Base-by-base conservation (phyloP, 2,797 vertebrate species). In the Megalops cyprinoides region DNA sequence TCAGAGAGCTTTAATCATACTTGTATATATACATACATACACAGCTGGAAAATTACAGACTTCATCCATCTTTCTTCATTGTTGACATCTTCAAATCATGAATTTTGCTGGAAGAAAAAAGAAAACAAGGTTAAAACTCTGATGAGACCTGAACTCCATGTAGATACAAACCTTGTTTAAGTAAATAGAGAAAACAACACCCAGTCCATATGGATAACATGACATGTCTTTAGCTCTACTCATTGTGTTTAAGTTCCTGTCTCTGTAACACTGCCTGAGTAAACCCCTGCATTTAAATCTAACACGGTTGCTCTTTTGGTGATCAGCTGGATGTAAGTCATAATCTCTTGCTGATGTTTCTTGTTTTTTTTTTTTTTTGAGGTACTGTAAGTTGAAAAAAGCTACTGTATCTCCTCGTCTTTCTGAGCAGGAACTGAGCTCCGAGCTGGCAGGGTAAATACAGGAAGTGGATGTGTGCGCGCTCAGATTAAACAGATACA, bases 41-140 rank as follows among this genome's bases (percentile, higher is more conserved):
- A n/a, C 23, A 5, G 23, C 67, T 23, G 67, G 20, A 23, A 20
- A 71, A 71, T n/a, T 23, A 71, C 25, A 62, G 10, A 62, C 34
- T 71, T 39, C 37, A 9, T 65, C 62, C 31, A n/a, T n/a, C n/a
- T n/a, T n/a, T n/a, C n/a, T n/a, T 65, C 62, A 15, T 71, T 71
- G 37, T 42, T 71, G 67, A 71, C 44, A 8, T 71, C 6, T 44
- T 42, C 20, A 23, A 10, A 15, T 71, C 67, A 71, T n/a, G 67
- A 44, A 44, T n/a, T 42, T 71, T 71, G 67, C 67, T 71, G 44
- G 39, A 71, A 44, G 34, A 71, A 71, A 39, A 10, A 44, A 71
- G 39, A 71, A 71, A 71, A 8, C 18, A 69, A 42, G 14, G 39
- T 71, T 42, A 42, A 8, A 4, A 23, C 37, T 6, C 23, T 2